A percentile compares a stretch with the other conserved stretches of the same genome.
Conservation (phyloP, 2,888 invertebrate species). For the Nasonovia ribisnigri region DNA sequence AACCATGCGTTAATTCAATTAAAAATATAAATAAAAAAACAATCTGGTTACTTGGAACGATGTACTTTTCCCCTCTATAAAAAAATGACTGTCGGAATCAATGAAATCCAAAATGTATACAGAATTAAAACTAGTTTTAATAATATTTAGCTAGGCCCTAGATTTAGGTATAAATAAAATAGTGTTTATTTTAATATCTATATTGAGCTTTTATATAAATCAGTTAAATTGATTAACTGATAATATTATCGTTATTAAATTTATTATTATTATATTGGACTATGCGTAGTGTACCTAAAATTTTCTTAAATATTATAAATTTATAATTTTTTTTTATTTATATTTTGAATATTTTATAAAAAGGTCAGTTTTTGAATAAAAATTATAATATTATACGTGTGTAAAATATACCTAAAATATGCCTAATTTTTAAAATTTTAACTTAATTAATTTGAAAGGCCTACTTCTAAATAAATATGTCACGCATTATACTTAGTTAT, state of each 20-base stretch:
- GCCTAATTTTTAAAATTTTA: too few species aligned
- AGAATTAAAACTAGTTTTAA: not conserved
- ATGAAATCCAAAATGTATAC: not conserved
- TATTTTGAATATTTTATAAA: not conserved
- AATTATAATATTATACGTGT: not conserved
- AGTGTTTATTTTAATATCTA: not conserved
- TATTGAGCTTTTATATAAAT: too few species aligned
- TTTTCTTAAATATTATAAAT: not conserved
- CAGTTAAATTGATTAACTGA: not conserved
- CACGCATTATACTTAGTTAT: not conserved
- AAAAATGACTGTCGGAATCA: not conserved
- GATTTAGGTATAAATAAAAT: not conserved
- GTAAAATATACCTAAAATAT: too few species aligned
- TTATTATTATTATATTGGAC: too few species aligned
- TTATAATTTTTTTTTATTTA: not conserved
- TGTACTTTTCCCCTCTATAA: not conserved
- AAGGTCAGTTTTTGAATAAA: not conserved
- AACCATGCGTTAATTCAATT: too few species aligned
- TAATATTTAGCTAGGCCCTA: not conserved
- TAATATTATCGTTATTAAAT: too few species aligned
- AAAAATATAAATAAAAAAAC: not conserved
- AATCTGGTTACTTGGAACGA: not conserved
- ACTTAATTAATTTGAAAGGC: too few species aligned
- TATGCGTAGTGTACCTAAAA: too few species aligned
- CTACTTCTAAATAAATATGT: too few species aligned